Percentiles rank a stretch among this genome's conserved stretches.
Conservation (phyloP, 1,140 invertebrate genomes). For the Brachionus paranguensis region DNA sequence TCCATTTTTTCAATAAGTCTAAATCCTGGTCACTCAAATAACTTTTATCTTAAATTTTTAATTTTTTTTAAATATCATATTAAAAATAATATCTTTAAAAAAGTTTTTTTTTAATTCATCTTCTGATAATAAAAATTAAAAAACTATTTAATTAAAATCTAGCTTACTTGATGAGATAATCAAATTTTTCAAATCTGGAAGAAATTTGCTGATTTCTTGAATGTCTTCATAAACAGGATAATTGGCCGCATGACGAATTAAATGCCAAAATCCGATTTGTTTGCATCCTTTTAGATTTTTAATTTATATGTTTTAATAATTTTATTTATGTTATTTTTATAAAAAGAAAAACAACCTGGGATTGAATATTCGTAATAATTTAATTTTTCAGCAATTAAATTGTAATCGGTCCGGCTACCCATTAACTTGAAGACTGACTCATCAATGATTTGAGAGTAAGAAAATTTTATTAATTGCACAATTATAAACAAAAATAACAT, state of each 20-base stretch:
- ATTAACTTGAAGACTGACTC: slow-evolving; percentile 17
- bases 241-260: neutral
- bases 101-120: no score
- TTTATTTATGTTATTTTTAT: neutral
- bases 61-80: neutral
- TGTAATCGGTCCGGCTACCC: neutral
- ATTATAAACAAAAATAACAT: neutral
- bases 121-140: no score
- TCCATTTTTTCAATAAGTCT: neutral
- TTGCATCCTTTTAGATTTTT: slow-evolving; percentile 6
- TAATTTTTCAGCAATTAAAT: neutral
- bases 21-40: neutral
- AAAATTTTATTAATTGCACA: neutral
- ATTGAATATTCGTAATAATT: slow-evolving; percentile 2
- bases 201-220: neutral
- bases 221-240: slow-evolving; percentile 19
- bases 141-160: no score
- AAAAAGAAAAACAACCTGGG: neutral
- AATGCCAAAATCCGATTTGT: slow-evolving; percentile 32
- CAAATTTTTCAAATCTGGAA: neutral
- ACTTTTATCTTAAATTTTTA: neutral
- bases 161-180: neutral
- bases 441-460: neutral
- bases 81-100: no score
- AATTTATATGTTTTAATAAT: neutral